Evolutionary conservation across 2,888 invertebrate genomes (phyloP).

Genomic region (Oegoconia quadripuncta): DNA sequence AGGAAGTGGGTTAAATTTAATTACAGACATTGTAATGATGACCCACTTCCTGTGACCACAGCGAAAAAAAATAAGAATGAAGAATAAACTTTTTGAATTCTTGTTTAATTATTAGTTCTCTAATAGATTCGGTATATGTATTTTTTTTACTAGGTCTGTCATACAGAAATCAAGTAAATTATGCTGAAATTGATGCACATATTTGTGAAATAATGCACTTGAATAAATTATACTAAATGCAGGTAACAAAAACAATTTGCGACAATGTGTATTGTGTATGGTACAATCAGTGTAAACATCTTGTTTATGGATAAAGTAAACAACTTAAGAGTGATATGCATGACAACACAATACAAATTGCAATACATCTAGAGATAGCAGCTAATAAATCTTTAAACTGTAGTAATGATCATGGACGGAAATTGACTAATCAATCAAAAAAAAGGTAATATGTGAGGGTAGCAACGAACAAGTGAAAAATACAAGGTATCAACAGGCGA

Average conservation of each 20-base stretch:
- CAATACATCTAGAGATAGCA: slow-evolving; percentile 76
- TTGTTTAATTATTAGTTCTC: too few species aligned
- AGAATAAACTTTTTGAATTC: too few species aligned
- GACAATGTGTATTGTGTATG: slow-evolving; percentile 51
- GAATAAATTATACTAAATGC: too few species aligned
- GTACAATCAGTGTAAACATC: slow-evolving; percentile 29
- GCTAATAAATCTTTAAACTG: slow-evolving; percentile 47
- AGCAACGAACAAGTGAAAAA: slow-evolving; percentile 2
- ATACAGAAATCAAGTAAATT: too few species aligned
- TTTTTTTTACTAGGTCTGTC: too few species aligned
- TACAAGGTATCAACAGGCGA: neutral
- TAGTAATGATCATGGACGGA: slow-evolving; percentile 12
- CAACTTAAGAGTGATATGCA: slow-evolving; percentile 15
- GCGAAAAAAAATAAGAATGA: too few species aligned
- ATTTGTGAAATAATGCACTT: too few species aligned
- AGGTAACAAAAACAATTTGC: slow-evolving; percentile 22
- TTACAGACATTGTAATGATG: too few species aligned
- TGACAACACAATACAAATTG: slow-evolving; percentile 51
- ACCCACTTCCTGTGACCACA: too few species aligned
- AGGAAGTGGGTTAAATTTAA: too few species aligned
- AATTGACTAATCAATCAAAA: slow-evolving; percentile 31
- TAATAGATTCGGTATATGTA: too few species aligned
- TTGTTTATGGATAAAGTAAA: neutral
- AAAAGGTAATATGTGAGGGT: slow-evolving; percentile 11
- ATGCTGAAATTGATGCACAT: too few species aligned